Conservation (phyloP, 1,140 invertebrate genomes). For the Drosophila guanche region DNA sequence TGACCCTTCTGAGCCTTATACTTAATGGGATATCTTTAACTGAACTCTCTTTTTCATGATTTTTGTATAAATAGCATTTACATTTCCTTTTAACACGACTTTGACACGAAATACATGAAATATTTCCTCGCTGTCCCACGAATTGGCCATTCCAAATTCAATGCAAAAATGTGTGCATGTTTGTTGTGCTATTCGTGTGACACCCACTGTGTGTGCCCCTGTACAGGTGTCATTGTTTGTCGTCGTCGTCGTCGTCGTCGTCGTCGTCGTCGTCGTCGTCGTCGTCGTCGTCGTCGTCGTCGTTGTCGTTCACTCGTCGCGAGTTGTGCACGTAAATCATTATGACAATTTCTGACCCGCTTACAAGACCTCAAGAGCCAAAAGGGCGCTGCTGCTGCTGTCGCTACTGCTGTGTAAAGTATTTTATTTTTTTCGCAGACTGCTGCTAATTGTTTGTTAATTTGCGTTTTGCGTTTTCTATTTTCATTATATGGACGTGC, state of each 20-base stretch:
- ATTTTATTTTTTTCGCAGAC: constrained; percentile 24
- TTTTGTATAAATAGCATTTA: no score
- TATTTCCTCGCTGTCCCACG: no score
- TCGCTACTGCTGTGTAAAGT: constrained; percentile 8
- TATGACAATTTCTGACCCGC: constrained; percentile 75
- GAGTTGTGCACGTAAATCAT: constrained; percentile 66
- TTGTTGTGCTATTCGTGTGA: constrained; percentile 5
- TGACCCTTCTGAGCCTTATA: no score
- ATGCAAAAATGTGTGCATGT: no score
- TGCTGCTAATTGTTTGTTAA: constrained; percentile 78
- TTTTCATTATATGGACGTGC: constrained; percentile 21
- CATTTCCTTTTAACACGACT: no score
- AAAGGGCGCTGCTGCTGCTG: constrained; percentile 35
- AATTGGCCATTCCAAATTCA: no score
- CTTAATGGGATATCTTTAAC: no score
- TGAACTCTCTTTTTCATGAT: no score
- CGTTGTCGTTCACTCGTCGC: background rate
- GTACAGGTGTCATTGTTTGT: constrained; percentile 57
- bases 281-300: constrained; percentile 23
- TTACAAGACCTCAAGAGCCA: constrained; percentile 47
- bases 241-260: background rate
- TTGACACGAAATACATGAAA: no score
- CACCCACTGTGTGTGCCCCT: constrained; percentile 7
- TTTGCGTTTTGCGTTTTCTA: constrained; percentile 68
- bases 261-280: constrained; percentile 23